Percentiles rank a stretch among this genome's conserved stretches.
phyloP scores from a whole-genome alignment of 2,113 vertebrate genomes.

The Thalassarche chlororhynchos region DNA sequence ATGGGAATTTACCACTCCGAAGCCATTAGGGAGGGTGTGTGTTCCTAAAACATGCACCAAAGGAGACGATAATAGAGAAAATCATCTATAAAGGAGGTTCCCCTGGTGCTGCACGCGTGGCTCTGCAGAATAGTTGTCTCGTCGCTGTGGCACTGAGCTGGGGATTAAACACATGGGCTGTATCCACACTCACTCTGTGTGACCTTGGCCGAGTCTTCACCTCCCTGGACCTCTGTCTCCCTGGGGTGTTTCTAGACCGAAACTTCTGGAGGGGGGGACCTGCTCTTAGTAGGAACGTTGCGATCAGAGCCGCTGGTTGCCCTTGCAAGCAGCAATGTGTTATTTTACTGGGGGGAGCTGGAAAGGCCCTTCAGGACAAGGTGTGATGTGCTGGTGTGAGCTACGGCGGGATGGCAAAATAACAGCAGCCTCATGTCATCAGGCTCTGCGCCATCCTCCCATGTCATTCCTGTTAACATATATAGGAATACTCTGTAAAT shows the following conservation, averaged over 20 bases:
- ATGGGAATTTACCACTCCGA: neutral
- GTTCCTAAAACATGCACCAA: neutral
- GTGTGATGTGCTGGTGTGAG: neutral
- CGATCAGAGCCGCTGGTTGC: neutral
- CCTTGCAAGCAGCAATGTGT: neutral
- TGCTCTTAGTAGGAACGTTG: neutral
- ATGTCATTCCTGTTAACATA: neutral
- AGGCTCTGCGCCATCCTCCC: neutral
- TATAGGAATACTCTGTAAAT: neutral
- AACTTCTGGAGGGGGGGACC: neutral
- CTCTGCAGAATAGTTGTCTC: neutral
- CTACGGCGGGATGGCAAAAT: fast-evolving
- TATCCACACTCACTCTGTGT: neutral
- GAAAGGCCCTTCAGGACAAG: neutral
- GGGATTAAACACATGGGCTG: neutral
- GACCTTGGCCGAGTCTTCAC: neutral
- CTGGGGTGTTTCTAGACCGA: neutral
- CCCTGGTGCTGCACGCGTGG: fast-evolving
- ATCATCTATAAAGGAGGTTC: neutral
- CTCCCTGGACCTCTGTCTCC: neutral
- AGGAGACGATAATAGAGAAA: neutral
- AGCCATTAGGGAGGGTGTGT: neutral
- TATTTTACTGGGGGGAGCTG: neutral
- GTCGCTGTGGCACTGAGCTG: neutral
- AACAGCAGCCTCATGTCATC: neutral